Base-by-base conservation (phyloP, 2,888 invertebrate genomes). In the Saturnia pavonia region DNA sequence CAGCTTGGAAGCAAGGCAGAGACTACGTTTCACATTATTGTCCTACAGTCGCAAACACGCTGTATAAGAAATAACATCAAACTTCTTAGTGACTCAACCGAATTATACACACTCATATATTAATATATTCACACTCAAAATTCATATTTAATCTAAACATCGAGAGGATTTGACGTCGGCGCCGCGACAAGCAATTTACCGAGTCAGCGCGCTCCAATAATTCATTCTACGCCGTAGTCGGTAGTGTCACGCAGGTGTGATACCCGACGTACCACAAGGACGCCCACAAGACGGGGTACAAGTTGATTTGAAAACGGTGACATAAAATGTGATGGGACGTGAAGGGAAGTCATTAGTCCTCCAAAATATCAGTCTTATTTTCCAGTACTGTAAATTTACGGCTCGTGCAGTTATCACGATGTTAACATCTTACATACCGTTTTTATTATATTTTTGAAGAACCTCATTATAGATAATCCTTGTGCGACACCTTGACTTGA, bases 151-250 rank as follows among this genome's bases (percentile, higher is more conserved):
- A 70, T 70, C 54, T 40, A 66, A 66, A 54, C 42, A 51, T 22
- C 66, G 66, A 25, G 19, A 25, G 51, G 54, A 67, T 54, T 48
- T 27, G 67, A 25, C 67, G 67, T 48, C 48, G 65, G 63, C n/a
- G 65, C 63, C 65, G 69, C 66, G 71, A 71, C 70, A 73, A 70
- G 72, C 80, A 82, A 84, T 84, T 82, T 84, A 69, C 77, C 83
- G 79, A 78, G 48, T 75, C 77, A 80, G 73, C 75, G 78, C 73
- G 67, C 73, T 69, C 40, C 75, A 45, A 73, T 77, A 75, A 78
- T 57, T 57, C 57, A 57, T 57, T 57, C 57, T 1, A 57, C 57
- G 57, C 11, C 1, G 57, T 22, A 57, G 22, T 57, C 25, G 57
- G 42, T 68, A 22, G 43, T 40, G 70, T 68, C 70, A 70, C 51